Base-by-base conservation (phyloP, 1,140 invertebrate species). In the Psix sp. region DNA sequence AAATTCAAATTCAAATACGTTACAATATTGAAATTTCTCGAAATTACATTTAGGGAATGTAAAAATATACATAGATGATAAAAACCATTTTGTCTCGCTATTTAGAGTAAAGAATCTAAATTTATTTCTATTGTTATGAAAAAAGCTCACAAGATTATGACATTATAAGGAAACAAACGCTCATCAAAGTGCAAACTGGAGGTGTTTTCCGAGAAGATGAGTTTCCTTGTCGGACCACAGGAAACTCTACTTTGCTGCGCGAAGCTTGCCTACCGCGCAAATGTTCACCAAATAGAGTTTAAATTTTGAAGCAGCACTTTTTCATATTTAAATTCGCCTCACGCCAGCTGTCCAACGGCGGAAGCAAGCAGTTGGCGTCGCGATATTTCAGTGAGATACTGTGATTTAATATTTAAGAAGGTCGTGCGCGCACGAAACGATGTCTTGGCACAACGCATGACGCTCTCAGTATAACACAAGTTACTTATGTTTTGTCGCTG, bases 291-390 rank as follows among this genome's bases (percentile, higher is more conserved):
- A 77, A 71, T 77, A 62, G 67, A 60, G 67, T 78, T 76, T 77
- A 78, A 80, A 78, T 76, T 78, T 77, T 76, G 67, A 71, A 78
- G 77, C 35, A 66, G 57, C 17, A 67, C 60, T 80, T 79, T 80
- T 79, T 81, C 80, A 80, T 79, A 80, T 80, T 81, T 80, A 81
- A 81, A 81, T 78, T 75, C 38, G 57, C 74, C 72, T 74, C 67
- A 79, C 68, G 62, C 65, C 77, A 74, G 43, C 39, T 46, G 65
- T 74, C 59, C 72, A 36, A 68, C 65, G 59, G 59, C 65, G 72
- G 46, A 68, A 70, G 66, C 66, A 38, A 70, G 56, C 65, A 63
- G 63, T 67, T 57, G 52, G 38, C 56, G 71, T 67, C 56, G 57
- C 71, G 71, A 74, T 74, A 74, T 68, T 74, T 63, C 36, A 60